A percentile compares a stretch with the other conserved stretches of the same genome.
Conservation (phyloP, 64 coral and sea anemone species). For the Pachyseris speciosa region DNA sequence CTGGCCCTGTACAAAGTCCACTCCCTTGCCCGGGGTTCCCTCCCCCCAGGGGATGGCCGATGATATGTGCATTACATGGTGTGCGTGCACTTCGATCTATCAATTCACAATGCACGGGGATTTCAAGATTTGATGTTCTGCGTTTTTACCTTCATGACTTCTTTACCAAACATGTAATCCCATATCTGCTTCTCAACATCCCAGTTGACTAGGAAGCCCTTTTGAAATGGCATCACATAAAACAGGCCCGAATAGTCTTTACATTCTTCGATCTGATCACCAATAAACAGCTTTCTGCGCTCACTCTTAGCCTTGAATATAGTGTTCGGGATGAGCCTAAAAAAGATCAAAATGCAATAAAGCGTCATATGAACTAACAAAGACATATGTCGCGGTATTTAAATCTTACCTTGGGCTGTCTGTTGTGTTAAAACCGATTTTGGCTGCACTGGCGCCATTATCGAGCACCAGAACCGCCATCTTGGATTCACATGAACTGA, state of each 20-base stretch:
- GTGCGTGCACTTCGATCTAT: no score
- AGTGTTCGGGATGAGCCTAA: conserved; percentile 87
- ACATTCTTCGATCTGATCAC: conserved; percentile 93
- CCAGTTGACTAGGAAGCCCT: conserved; percentile 97
- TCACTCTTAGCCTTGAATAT: conserved; percentile 99
- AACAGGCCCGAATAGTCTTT: conserved; percentile 97
- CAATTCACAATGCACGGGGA: not conserved
- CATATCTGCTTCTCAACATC: conserved; percentile 97
- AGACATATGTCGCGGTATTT: not conserved
- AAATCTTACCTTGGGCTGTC: conserved; percentile 82
- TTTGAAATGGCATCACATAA: conserved; percentile 91
- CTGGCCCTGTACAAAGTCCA: no score
- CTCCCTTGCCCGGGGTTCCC: no score
- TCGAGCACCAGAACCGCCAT: conserved; percentile 95
- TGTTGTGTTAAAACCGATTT: conserved; percentile 69
- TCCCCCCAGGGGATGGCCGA: no score
- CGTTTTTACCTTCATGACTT: conserved; percentile 78
- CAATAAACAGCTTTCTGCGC: conserved; percentile 87
- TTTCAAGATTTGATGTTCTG: not conserved
- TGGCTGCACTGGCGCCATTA: conserved; percentile 84
- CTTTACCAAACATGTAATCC: conserved; percentile 99
- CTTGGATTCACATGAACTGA: conserved; percentile 64
- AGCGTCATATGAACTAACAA: not conserved
- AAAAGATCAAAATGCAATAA: no score
- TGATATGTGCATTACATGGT: no score